Evolutionary conservation across 2,888 invertebrate genomes (phyloP).

Genomic region (Lutraria lutraria): DNA sequence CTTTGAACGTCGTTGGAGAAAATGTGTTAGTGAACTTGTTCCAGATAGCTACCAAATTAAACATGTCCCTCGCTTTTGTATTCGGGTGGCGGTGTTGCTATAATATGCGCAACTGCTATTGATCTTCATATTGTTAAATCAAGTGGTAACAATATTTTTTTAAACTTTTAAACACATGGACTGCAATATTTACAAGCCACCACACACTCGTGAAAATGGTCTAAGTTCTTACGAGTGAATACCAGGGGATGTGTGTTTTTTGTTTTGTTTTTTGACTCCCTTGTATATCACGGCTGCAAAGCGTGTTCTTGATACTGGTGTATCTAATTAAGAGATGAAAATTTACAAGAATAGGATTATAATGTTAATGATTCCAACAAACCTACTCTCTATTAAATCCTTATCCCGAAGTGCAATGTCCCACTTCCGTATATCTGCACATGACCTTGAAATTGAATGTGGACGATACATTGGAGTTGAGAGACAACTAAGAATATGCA

Average conservation of each 20-base stretch:
- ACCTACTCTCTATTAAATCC: slow-evolving; percentile 39
- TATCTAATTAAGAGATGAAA: no score
- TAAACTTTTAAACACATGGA: slow-evolving; percentile 34
- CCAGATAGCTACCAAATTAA: slow-evolving; percentile 34
- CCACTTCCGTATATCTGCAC: no score
- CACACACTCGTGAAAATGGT: slow-evolving; percentile 46
- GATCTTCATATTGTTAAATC: slow-evolving; percentile 20
- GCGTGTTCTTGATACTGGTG: no score
- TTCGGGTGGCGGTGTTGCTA: slow-evolving; percentile 38
- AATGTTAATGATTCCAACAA: no score
- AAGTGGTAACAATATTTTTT: slow-evolving; percentile 26
- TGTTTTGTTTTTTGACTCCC: no score
- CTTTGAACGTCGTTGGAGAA: slow-evolving; percentile 35
- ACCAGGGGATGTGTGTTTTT: no score
- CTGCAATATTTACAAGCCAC: slow-evolving; percentile 49
- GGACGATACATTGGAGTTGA: no score
- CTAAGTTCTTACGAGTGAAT: background rate
- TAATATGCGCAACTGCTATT: slow-evolving; percentile 35
- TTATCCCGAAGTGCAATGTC: no score
- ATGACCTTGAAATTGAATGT: no score
- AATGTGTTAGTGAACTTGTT: slow-evolving; percentile 41
- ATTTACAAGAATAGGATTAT: no score
- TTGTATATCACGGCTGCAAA: no score
- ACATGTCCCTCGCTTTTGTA: slow-evolving; percentile 31
- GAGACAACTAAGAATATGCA: no score